These are phyloP conservation scores for Drosophila bifasciata DNA, from an alignment of 1,140 invertebrate genomes.

Conservation along the genomic window DNA sequence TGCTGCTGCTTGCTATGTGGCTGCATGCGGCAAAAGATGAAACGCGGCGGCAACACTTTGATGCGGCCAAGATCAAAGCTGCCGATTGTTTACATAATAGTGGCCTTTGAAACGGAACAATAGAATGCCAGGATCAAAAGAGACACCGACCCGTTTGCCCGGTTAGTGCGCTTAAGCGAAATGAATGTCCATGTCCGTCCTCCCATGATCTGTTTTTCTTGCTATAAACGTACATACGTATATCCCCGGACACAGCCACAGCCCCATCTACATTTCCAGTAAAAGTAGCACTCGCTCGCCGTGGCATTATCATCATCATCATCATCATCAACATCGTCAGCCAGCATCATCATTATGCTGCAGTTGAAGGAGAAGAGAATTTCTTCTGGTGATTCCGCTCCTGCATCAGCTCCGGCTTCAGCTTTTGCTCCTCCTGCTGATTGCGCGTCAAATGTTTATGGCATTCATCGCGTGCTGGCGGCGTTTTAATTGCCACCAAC, in stretches of 20 bases:
- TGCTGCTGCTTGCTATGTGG: constrained; percentile 51
- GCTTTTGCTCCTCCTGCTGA: constrained; percentile 53
- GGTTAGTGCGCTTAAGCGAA: constrained; percentile 80
- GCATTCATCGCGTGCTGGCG: constrained; percentile 79
- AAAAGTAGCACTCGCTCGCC: constrained; percentile 52
- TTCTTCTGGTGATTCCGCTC: constrained; percentile 25
- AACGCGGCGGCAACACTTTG: constrained; percentile 82
- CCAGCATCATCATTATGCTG: constrained; percentile 48
- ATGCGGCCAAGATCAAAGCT: constrained; percentile 84
- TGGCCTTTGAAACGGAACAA: constrained; percentile 84
- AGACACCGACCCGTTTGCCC: constrained; percentile 64
- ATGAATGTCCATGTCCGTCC: constrained; percentile 75
- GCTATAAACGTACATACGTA: constrained; percentile 3
- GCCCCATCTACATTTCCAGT: constrained; percentile 28
- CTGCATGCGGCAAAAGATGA: constrained; percentile 79
- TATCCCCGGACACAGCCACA: constrained; percentile 9
- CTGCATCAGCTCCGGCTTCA: constrained; percentile 30
- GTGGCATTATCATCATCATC: constrained; percentile 23
- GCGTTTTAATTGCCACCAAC: constrained; percentile 74
- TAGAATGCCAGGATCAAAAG: constrained; percentile 84
- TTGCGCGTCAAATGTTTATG: constrained; percentile 80
- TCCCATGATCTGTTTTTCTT: constrained; percentile 43
- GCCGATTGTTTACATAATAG: constrained; percentile 85
- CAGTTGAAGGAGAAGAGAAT: constrained; percentile 36
- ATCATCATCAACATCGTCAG: not conserved